These are phyloP conservation scores for Anas platyrhynchos DNA, from an alignment of 2,113 vertebrate species.

Conservation along the genomic window DNA sequence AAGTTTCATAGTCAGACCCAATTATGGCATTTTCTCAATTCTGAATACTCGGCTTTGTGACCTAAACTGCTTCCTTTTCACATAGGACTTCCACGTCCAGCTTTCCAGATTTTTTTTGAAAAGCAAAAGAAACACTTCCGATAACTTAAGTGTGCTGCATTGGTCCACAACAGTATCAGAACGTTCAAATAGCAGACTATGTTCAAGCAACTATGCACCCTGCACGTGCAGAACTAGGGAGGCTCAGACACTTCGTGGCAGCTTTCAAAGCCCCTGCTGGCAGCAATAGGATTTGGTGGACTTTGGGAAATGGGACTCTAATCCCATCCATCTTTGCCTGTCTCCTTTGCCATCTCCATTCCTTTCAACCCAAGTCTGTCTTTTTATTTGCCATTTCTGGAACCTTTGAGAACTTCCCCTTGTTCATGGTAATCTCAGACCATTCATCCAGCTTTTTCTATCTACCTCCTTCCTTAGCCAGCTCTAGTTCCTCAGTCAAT, in stretches of 20 bases:
- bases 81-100: rapidly evolving
- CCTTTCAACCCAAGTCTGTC: background rate
- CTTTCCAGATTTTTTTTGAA: background rate
- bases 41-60: background rate
- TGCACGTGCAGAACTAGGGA: rapidly evolving
- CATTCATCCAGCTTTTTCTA: background rate
- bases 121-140: background rate
- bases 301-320: background rate
- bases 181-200: background rate
- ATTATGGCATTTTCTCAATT: background rate
- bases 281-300: background rate
- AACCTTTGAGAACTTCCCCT: background rate
- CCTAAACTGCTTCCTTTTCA: background rate
- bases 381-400: background rate
- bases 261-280: background rate
- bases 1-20: background rate
- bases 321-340: background rate
- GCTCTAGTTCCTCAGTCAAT: background rate
- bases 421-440: background rate
- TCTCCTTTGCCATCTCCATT: background rate
- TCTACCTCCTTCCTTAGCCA: background rate
- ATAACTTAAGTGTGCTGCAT: background rate
- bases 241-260: rapidly evolving
- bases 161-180: background rate
- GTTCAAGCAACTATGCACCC: background rate